Conservation (phyloP, 1,140 invertebrate genomes). For the Brachionus sp. region DNA sequence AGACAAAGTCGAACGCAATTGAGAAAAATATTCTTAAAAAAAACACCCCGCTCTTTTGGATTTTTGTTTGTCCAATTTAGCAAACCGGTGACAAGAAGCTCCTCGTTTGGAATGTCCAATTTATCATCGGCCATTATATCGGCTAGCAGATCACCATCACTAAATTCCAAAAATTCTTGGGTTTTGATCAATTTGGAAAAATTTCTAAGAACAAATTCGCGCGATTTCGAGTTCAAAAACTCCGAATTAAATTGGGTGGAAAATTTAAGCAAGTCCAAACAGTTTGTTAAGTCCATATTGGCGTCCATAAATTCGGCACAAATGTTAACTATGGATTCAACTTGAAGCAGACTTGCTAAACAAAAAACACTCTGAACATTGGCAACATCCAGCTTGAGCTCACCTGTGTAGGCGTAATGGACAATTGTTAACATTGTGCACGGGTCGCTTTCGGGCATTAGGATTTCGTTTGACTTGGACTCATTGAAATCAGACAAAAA, state of each 20-base stretch:
- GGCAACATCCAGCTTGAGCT: neutral
- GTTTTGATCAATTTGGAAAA: neutral
- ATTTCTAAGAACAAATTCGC: constrained; percentile 14
- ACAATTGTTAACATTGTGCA: neutral
- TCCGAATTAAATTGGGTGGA: neutral
- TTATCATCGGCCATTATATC: neutral
- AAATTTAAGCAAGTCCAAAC: neutral
- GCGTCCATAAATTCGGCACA: constrained; percentile 20
- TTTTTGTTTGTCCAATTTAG: neutral
- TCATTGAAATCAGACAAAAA: constrained; percentile 11
- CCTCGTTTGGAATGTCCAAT: constrained; percentile 29
- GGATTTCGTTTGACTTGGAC: neutral
- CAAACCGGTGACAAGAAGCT: neutral
- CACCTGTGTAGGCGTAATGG: constrained; percentile 24
- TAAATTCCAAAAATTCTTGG: neutral
- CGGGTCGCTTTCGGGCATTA: neutral
- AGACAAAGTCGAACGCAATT: neutral
- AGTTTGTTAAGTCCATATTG: neutral
- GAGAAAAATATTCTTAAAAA: neutral
- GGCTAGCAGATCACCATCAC: neutral
- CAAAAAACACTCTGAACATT: constrained; percentile 29
- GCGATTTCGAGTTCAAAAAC: neutral
- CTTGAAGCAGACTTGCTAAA: neutral
- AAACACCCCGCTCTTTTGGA: neutral
- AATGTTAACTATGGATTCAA: neutral